Evolutionary conservation across 2,113 vertebrate genomes (phyloP).

Genomic region (Eira barbara): DNA sequence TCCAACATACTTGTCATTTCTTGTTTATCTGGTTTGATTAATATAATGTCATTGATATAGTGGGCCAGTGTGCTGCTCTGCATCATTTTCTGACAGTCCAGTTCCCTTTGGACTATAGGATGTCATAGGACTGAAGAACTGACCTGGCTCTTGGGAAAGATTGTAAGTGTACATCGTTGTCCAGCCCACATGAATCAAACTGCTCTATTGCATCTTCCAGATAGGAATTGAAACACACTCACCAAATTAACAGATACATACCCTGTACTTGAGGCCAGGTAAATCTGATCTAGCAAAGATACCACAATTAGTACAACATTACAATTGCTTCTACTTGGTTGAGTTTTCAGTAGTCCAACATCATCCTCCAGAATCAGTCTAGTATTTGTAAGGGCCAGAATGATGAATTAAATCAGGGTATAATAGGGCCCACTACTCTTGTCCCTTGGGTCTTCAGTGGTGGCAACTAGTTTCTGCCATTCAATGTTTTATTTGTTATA

Average conservation of each 20-base stretch:
- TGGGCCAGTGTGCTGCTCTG: background rate
- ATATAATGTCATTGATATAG: background rate
- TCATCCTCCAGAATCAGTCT: background rate
- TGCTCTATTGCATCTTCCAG: background rate
- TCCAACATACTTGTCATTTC: background rate
- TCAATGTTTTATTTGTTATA: background rate
- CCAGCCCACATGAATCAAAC: background rate
- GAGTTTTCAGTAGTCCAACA: background rate
- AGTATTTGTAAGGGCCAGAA: background rate
- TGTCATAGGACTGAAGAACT: background rate
- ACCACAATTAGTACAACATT: background rate
- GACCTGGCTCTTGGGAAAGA: background rate
- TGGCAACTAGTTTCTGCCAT: background rate
- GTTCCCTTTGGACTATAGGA: background rate
- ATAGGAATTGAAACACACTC: background rate
- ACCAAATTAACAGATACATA: background rate
- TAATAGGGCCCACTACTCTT: background rate
- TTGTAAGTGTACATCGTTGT: background rate
- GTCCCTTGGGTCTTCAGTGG: background rate
- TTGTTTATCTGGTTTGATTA: background rate
- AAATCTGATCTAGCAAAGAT: background rate
- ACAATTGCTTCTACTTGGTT: background rate
- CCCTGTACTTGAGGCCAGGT: background rate
- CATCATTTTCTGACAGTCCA: background rate
- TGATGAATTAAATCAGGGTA: background rate